Evolutionary conservation across 2,797 vertebrate species (phyloP).

Genomic region (Anguilla anguilla): DNA sequence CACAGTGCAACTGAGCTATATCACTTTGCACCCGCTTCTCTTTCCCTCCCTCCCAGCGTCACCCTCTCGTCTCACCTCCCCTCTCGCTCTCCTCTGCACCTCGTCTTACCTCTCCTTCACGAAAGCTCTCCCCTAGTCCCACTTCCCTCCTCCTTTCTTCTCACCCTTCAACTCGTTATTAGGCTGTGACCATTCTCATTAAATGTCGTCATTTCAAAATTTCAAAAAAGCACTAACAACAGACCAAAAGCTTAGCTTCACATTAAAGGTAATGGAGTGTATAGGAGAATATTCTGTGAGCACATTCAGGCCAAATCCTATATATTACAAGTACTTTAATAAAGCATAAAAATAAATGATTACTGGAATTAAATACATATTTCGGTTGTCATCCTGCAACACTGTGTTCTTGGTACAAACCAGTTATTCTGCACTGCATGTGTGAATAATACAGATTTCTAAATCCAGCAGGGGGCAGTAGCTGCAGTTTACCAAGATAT

Average conservation of each 20-base stretch:
- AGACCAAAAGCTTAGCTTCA: neutral
- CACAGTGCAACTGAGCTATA: neutral
- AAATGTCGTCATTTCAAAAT: neutral
- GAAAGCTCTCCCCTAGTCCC: neutral
- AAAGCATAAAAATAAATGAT: conserved; percentile 16
- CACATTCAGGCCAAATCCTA: neutral
- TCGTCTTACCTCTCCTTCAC: neutral
- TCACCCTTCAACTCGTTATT: neutral
- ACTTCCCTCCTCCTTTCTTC: neutral
- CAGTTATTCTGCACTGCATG: no score
- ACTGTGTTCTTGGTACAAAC: conserved; percentile 22
- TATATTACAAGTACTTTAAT: conserved; percentile 16
- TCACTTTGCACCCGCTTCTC: neutral
- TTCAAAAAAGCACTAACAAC: neutral
- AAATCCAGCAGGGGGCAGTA: neutral
- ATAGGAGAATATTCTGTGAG: neutral
- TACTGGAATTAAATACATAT: conserved; percentile 14
- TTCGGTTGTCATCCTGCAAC: conserved; percentile 11
- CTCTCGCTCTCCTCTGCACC: conserved; percentile 10
- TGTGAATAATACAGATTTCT: no score
- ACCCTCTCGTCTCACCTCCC: neutral
- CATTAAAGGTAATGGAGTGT: neutral
- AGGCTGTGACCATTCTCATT: neutral
- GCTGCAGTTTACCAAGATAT: neutral
- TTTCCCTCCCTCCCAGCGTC: neutral